Evolutionary conservation across 2,888 invertebrate species (phyloP).

Genomic region (Eristalis pertinax): DNA sequence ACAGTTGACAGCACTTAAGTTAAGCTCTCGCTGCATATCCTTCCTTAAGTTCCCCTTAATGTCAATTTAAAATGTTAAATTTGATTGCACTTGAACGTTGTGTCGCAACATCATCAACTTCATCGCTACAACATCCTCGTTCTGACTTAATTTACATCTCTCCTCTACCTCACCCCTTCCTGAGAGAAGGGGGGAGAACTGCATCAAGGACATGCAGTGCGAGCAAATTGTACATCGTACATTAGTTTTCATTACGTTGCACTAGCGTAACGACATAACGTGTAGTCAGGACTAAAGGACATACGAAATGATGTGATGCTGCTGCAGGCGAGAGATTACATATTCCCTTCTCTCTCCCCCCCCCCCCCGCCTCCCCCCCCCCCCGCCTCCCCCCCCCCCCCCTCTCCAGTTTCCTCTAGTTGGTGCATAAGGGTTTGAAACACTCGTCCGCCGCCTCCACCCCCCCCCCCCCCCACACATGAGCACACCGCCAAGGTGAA

Average conservation of each 20-base stretch:
- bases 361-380: neutral
- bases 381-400: constrained; percentile 16
- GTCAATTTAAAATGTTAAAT: constrained; percentile 72
- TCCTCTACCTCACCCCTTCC: neutral
- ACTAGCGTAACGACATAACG: constrained; percentile 70
- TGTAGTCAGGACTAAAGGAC: constrained; percentile 69
- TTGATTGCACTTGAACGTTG: constrained; percentile 72
- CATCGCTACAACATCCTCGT: constrained; percentile 69
- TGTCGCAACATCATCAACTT: constrained; percentile 72
- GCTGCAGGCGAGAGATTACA: constrained; percentile 57
- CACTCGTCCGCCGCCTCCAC: no score
- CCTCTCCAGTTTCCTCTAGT: neutral
- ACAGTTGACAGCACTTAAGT: constrained; percentile 60
- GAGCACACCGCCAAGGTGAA: constrained; percentile 56
- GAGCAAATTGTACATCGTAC: constrained; percentile 70
- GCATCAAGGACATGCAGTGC: constrained; percentile 68
- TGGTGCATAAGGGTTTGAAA: constrained; percentile 51
- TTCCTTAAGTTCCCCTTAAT: constrained; percentile 62
- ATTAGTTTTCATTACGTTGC: constrained; percentile 72
- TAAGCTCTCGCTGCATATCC: constrained; percentile 46
- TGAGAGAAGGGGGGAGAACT: neutral
- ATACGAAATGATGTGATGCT: constrained; percentile 58
- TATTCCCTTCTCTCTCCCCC: constrained; percentile 18
- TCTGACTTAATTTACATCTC: constrained; percentile 71
- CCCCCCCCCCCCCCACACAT: no score